Base-by-base conservation (phyloP, 2,888 invertebrate species). In the Leptura quadrifasciata region DNA sequence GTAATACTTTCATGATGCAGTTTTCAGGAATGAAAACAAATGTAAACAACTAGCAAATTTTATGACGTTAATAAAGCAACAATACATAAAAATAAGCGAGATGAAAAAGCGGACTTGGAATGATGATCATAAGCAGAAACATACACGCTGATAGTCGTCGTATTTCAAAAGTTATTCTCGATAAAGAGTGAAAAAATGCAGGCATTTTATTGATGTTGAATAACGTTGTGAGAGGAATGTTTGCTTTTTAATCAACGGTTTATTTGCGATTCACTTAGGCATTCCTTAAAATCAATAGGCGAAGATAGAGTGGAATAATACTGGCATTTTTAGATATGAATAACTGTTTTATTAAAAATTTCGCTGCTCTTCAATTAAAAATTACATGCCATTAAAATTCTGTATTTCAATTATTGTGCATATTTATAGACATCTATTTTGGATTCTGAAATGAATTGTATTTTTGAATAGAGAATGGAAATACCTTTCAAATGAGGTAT, bases 61-160 rank as follows among this genome's bases (percentile, higher is more conserved):
- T 57, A 57, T 21, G 57, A 57, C 18, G 61, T 18, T 10, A 17
- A 35, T 17, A 61, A 61, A 61, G 17, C 8, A 31, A 61, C 35
- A 35, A 61, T 61, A 31, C 17, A 35, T 61, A 31, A 61, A 61
- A 61, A 31, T 61, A n/a, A 58, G n/a, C 17, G 18, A 3, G 31
- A 61, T n/a, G 35, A 61, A 35, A 61, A 61, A 61, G 17, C 8
- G 35, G n/a, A 20, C 57, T 31, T 35, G 31, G 17, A 61, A 31
- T 31, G 31, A 35, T 12, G 61, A 61, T 61, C 27, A 61, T 31
- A 61, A 31, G 10, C 10, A 35, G 31, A 61, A 31, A 35, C 27
- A 61, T 61, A 61, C 31, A 61, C 35, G 18, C 61, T 61, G 61
- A 61, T 31, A 9, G 17, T 18, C 27, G 31, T 18, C 31, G 2